A percentile compares a stretch with the other conserved stretches of the same genome.
These are phyloP conservation scores for Baronia brevicornis DNA, from an alignment of 2,888 invertebrate genomes.

Conservation along the genomic window DNA sequence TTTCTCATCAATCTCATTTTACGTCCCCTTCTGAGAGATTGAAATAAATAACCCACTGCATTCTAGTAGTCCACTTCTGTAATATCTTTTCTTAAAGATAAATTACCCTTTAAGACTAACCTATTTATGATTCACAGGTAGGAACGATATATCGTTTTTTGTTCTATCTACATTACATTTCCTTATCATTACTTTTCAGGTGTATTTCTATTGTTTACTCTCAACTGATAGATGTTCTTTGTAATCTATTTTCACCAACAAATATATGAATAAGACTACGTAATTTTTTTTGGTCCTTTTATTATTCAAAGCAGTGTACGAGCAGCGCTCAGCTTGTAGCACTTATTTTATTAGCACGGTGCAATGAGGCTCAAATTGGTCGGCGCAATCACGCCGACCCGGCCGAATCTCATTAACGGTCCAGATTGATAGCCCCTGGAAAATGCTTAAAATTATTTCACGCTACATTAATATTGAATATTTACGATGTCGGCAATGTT, in stretches of 20 bases:
- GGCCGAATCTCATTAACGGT: constrained; percentile 66
- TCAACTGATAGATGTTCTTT: no score
- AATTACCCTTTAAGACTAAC: no score
- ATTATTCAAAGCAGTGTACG: constrained; percentile 2
- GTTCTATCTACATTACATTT: no score
- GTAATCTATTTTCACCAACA: neutral
- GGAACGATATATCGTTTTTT: no score
- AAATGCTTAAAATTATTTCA: constrained; percentile 66
- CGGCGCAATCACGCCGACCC: constrained; percentile 48
- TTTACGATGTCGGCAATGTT: constrained; percentile 29
- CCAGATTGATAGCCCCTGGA: constrained; percentile 64
- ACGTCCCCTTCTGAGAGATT: no score
- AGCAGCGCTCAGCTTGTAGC: constrained; percentile 23
- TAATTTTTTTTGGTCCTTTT: constrained; percentile 8
- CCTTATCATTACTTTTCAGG: no score
- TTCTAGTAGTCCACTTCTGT: no score
- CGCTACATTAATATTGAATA: constrained; percentile 65
- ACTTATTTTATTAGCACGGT: constrained; percentile 57
- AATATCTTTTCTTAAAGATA: no score
- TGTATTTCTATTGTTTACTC: no score
- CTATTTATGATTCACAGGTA: no score
- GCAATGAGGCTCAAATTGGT: constrained; percentile 63
- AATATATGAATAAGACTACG: neutral
- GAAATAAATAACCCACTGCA: no score
- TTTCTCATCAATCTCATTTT: no score